phyloP scores from a whole-genome alignment of 2,888 invertebrate species.

The Lomographa bimaculata region DNA sequence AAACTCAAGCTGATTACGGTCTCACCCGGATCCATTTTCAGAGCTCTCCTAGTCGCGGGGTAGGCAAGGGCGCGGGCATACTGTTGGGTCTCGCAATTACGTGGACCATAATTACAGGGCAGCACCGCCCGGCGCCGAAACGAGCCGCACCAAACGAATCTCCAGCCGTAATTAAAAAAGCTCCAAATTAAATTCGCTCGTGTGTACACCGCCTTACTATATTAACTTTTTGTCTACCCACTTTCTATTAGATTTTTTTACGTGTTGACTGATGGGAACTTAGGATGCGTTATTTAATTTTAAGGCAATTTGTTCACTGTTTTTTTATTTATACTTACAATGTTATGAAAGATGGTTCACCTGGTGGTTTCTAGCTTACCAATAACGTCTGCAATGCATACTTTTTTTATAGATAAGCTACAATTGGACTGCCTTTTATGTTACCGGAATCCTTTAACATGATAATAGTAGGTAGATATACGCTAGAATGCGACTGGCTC shows the following conservation, averaged over 20 bases:
- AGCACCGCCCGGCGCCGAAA: constrained; percentile 76
- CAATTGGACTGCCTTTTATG: too few species aligned
- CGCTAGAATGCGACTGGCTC: too few species aligned
- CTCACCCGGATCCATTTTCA: constrained; percentile 29
- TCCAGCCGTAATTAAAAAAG: constrained; percentile 82
- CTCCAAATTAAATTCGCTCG: constrained; percentile 83
- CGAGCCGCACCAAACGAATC: constrained; percentile 70
- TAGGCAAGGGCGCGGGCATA: constrained; percentile 51
- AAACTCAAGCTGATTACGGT: constrained; percentile 13
- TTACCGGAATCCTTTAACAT: too few species aligned
- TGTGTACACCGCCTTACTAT: constrained; percentile 78
- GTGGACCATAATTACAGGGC: constrained; percentile 82
- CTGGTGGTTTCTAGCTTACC: too few species aligned
- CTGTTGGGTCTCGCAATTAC: constrained; percentile 77
- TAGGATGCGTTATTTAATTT: constrained; percentile 43
- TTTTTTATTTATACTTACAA: too few species aligned
- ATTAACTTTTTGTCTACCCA: constrained; percentile 74
- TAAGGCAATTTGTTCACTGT: constrained; percentile 32
- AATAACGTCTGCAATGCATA: too few species aligned
- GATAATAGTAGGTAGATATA: too few species aligned
- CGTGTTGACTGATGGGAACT: constrained; percentile 55
- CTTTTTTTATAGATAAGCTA: too few species aligned
- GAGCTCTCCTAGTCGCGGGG: constrained; percentile 54
- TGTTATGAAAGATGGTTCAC: too few species aligned
- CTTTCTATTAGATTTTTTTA: constrained; percentile 77